phyloP scores from a whole-genome alignment of 1,140 invertebrate genomes.

The Cephus cinctus region DNA sequence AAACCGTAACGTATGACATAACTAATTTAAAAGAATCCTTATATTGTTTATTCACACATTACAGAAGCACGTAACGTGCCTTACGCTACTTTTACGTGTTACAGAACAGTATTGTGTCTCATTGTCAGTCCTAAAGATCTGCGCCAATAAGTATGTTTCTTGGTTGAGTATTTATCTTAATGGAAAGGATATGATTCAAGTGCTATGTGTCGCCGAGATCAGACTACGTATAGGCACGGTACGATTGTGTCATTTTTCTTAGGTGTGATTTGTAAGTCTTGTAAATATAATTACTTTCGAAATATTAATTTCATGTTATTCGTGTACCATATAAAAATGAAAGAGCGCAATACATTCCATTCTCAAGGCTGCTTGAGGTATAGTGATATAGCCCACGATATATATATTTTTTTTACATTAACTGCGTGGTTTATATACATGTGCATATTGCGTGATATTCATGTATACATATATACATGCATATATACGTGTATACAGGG shows the following conservation, averaged over 20 bases:
- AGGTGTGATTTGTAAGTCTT: constrained; percentile 50
- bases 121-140: too few species aligned
- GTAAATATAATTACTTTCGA: constrained; percentile 52
- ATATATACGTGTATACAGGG: constrained; percentile 17
- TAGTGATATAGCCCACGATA: constrained; percentile 32
- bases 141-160: too few species aligned
- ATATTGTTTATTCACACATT: too few species aligned
- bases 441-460: constrained; percentile 29
- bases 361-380: constrained; percentile 32
- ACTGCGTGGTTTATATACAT: constrained; percentile 33
- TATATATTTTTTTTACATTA: constrained; percentile 31
- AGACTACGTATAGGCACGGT: constrained; percentile 35
- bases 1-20: too few species aligned
- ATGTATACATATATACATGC: constrained; percentile 14
- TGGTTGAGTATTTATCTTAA: too few species aligned
- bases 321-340: constrained; percentile 50
- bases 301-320: constrained; percentile 45
- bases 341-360: constrained; percentile 52
- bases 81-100: too few species aligned
- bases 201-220: constrained; percentile 15
- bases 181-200: not conserved
- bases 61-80: too few species aligned
- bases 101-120: too few species aligned
- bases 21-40: too few species aligned
- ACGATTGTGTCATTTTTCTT: constrained; percentile 38